phyloP scores from a whole-genome alignment of 2,113 vertebrate genomes.

The Spea bombifrons region DNA sequence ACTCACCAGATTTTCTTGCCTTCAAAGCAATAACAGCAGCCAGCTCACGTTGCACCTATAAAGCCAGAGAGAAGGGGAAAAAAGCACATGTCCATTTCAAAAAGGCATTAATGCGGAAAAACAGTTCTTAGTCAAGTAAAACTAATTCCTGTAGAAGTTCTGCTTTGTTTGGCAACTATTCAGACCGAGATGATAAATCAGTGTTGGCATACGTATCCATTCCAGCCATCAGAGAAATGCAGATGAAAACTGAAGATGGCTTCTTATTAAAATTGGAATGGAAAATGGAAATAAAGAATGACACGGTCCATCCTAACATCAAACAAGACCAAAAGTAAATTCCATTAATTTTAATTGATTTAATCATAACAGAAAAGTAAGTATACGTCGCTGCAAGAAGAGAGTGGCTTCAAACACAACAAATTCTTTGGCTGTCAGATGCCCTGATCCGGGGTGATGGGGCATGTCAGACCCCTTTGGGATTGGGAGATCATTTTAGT shows the following conservation, averaged over 20 bases:
- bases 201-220: background rate
- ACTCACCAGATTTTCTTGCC: slow-evolving; percentile 92
- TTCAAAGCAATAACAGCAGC: slow-evolving; percentile 91
- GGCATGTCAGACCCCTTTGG: too few relatives aligned
- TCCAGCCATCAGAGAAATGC: background rate
- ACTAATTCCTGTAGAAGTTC: background rate
- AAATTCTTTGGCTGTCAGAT: too few relatives aligned
- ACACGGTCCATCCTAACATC: background rate
- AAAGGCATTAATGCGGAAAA: slow-evolving; percentile 1
- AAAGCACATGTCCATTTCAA: background rate
- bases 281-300: background rate
- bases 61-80: slow-evolving; percentile 51
- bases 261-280: background rate
- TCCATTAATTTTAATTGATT: too few relatives aligned
- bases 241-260: background rate
- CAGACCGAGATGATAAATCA: background rate
- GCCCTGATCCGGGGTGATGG: too few relatives aligned
- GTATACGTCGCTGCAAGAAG: too few relatives aligned
- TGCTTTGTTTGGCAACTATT: background rate
- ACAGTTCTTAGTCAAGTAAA: background rate
- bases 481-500: too few relatives aligned
- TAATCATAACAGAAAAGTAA: too few relatives aligned
- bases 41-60: slow-evolving; percentile 90
- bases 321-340: too few relatives aligned
- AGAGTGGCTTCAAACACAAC: too few relatives aligned